Evolutionary conservation across 2,113 vertebrate genomes (phyloP).

Genomic region (Poeciliopsis occidentalis): DNA sequence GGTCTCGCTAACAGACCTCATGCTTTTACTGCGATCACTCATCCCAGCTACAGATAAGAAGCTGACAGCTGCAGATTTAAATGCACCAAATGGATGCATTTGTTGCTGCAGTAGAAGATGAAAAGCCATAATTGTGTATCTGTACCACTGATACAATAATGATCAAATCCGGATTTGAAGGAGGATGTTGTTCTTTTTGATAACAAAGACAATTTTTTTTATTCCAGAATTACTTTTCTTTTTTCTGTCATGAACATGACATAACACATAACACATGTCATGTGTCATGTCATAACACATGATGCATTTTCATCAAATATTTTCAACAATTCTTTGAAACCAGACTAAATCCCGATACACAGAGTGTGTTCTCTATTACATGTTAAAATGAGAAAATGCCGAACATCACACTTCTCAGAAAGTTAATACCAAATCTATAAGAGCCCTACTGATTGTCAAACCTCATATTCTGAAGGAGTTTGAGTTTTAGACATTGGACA

Average conservation of each 20-base stretch:
- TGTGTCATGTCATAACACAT: no score
- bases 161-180: conserved; percentile 6
- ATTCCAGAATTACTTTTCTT: conserved; percentile 10
- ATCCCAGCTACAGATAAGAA: conserved; percentile 17
- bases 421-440: neutral
- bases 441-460: neutral
- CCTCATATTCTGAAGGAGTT: no score
- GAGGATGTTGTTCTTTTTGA: conserved; percentile 7
- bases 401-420: neutral
- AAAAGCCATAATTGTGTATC: neutral
- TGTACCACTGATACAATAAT: conserved; percentile 1
- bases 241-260: neutral
- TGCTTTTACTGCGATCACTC: conserved; percentile 41
- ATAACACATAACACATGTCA: no score
- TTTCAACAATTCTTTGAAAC: neutral
- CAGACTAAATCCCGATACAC: neutral
- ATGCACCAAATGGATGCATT: conserved; percentile 24
- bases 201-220: neutral
- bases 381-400: neutral
- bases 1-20: conserved; percentile 27
- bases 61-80: conserved; percentile 31
- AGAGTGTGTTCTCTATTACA: neutral
- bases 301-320: conserved; percentile 2
- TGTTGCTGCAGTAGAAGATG: conserved; percentile 5
- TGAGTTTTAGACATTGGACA: no score